Conservation (phyloP, 2,888 invertebrate species). For the Parnassius mnemosyne region DNA sequence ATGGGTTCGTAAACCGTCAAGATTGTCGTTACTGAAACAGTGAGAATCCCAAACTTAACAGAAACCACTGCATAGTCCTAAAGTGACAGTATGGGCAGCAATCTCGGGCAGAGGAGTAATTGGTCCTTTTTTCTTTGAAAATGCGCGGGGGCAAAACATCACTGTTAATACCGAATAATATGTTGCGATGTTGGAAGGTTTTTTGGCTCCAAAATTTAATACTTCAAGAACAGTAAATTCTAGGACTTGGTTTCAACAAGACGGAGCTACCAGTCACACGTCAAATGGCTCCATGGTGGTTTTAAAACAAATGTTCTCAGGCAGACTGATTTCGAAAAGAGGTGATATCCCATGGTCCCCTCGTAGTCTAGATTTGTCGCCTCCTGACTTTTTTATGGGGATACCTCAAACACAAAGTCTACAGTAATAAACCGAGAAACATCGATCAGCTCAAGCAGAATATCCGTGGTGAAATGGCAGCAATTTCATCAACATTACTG, state of each 20-base stretch:
- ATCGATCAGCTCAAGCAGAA: not conserved
- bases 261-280: no score
- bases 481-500: not conserved
- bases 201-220: not conserved
- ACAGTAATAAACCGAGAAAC: not conserved
- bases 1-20: not conserved
- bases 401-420: not conserved
- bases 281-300: no score
- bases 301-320: no score
- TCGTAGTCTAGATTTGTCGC: not conserved
- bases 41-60: not conserved
- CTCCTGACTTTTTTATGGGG: not conserved
- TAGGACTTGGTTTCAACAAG: no score
- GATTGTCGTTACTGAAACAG: not conserved
- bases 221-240: no score
- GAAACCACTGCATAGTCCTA: not conserved
- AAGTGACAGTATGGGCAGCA: no score
- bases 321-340: no score
- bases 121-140: constrained; percentile 1
- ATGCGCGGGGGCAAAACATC: not conserved
- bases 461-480: not conserved
- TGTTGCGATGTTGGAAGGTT: not conserved
- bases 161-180: not conserved
- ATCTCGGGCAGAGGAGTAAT: not conserved
- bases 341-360: not conserved